phyloP scores from a whole-genome alignment of 2,888 invertebrate species.

The Conus canariensis region DNA sequence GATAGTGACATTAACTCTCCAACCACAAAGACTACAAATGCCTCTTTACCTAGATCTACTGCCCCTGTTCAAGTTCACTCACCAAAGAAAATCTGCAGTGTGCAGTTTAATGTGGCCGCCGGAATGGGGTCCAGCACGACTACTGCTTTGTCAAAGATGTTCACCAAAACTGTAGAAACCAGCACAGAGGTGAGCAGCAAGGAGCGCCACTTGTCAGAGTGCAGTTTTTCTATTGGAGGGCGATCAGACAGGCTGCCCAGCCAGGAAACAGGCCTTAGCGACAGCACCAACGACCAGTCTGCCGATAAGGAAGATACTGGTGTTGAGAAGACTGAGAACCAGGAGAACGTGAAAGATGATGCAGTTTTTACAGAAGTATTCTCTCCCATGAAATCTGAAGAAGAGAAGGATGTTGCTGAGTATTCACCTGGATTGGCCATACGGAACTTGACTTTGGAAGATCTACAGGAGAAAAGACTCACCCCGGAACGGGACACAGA shows the following conservation, averaged over 20 bases:
- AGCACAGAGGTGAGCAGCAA: constrained; percentile 15
- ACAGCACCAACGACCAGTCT: neutral
- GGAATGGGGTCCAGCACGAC: constrained; percentile 27
- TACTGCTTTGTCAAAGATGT: constrained; percentile 39
- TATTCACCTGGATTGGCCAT: constrained; percentile 36
- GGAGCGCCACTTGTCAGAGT: constrained; percentile 40
- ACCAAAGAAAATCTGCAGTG: constrained; percentile 26
- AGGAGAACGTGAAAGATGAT: neutral
- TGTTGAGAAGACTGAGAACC: neutral
- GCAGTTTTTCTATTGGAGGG: constrained; percentile 23
- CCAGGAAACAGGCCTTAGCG: neutral
- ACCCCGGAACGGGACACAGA: constrained; percentile 29
- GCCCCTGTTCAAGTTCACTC: neutral
- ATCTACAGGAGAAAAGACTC: constrained; percentile 20
- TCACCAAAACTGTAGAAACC: constrained; percentile 41
- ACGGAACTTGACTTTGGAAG: constrained; percentile 34
- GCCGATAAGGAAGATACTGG: neutral
- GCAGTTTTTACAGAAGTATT: neutral
- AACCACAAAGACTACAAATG: neutral
- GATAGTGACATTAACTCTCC: neutral
- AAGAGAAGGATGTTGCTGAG: constrained; percentile 30
- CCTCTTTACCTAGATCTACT: neutral
- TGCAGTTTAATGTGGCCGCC: constrained; percentile 19
- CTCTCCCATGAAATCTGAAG: neutral
- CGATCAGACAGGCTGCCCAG: neutral